Evolutionary conservation across 2,888 invertebrate species (phyloP).

Genomic region (Apoda limacodes): DNA sequence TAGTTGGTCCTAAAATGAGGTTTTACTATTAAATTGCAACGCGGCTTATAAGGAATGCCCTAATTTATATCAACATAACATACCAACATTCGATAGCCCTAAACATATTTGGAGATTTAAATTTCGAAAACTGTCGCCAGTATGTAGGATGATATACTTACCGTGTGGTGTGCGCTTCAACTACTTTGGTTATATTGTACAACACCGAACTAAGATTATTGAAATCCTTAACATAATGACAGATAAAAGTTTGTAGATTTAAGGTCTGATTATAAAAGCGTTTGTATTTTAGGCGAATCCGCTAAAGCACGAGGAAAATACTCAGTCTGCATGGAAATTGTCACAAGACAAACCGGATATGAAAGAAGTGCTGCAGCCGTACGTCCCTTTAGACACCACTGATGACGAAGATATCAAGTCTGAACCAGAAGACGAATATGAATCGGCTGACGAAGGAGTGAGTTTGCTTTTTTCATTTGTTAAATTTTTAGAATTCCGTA

Average conservation of each 20-base stretch:
- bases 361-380: constrained; percentile 22
- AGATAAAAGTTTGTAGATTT: not conserved
- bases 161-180: no score
- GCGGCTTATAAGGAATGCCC: no score
- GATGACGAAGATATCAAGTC: constrained; percentile 40
- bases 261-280: no score
- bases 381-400: constrained; percentile 17
- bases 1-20: no score
- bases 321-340: constrained; percentile 36
- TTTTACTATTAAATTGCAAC: no score
- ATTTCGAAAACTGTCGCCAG: no score
- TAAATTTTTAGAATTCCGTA: no score
- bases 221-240: not conserved
- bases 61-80: no score
- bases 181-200: no score
- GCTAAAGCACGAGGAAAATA: constrained; percentile 26
- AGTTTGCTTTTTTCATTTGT: constrained; percentile 20
- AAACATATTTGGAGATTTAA: no score
- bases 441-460: constrained; percentile 59
- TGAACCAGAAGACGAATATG: constrained; percentile 44
- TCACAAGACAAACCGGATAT: constrained; percentile 32
- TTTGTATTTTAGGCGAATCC: constrained; percentile 43
- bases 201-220: not conserved
- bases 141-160: no score
- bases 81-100: no score